Conservation (phyloP, 2,797 vertebrate species). For the Crypturellus tataupa region DNA sequence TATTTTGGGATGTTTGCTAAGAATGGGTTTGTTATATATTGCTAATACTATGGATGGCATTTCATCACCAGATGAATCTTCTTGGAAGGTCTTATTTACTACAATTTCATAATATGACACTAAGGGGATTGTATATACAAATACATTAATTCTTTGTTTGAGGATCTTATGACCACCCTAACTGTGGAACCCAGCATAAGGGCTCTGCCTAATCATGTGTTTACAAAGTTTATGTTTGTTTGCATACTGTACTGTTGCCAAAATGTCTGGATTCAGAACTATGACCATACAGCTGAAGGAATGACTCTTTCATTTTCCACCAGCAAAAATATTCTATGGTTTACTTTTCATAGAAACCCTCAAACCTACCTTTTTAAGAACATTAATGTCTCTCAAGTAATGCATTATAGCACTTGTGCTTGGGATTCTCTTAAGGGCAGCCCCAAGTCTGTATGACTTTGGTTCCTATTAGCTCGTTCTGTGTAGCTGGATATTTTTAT, state of each 20-base stretch:
- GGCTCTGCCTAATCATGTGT: slow-evolving; percentile 53
- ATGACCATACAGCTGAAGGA: background rate
- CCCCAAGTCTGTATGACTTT: background rate
- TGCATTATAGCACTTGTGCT: background rate
- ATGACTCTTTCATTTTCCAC: background rate
- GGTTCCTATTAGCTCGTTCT: background rate
- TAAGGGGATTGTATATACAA: slow-evolving; percentile 42
- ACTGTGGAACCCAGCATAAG: slow-evolving; percentile 32
- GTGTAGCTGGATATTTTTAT: background rate
- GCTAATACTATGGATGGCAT: background rate
- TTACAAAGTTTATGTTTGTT: slow-evolving; percentile 69
- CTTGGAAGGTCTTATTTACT: slow-evolving; percentile 17
- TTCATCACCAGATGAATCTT: slow-evolving; percentile 2
- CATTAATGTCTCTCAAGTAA: background rate
- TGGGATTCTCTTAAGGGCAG: background rate
- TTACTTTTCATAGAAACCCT: background rate
- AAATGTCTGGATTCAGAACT: background rate
- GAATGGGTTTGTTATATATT: background rate
- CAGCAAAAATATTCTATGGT: background rate
- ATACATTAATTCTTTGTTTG: slow-evolving; percentile 71
- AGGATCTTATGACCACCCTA: slow-evolving; percentile 40
- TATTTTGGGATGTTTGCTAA: background rate
- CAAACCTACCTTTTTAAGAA: background rate
- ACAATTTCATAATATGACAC: slow-evolving; percentile 56
- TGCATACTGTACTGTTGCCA: slow-evolving; percentile 50